phyloP scores from a whole-genome alignment of 2,797 vertebrate species.

The Scarus forsteni region DNA sequence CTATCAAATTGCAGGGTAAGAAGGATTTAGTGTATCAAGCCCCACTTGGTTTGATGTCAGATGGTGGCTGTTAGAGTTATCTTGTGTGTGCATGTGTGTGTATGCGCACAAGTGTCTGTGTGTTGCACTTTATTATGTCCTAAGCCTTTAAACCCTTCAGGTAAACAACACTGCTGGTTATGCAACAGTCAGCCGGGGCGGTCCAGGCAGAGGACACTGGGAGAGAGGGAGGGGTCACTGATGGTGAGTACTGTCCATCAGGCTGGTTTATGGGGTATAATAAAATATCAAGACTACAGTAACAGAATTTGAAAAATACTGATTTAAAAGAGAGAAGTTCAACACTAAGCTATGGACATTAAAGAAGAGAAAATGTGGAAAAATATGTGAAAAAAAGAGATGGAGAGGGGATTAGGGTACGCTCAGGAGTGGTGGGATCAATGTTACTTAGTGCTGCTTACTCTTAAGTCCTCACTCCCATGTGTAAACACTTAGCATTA shows the following conservation, averaged over 20 bases:
- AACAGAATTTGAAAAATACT: neutral
- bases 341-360: neutral
- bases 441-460: conserved; percentile 37
- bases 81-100: conserved; percentile 24
- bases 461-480: conserved; percentile 15
- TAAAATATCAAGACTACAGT: neutral
- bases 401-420: neutral
- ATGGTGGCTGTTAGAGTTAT: conserved; percentile 48
- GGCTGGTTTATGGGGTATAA: neutral
- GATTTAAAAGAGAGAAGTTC: neutral
- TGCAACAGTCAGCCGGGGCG: conserved; percentile 48
- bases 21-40: conserved; percentile 65
- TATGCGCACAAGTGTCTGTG: conserved; percentile 11
- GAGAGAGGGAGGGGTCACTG: neutral
- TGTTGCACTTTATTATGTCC: conserved; percentile 57
- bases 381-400: neutral
- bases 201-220: neutral
- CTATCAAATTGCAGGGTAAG: conserved; percentile 63
- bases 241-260: neutral
- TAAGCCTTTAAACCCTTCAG: conserved; percentile 69
- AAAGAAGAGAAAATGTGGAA: too few species aligned
- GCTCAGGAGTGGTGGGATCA: conserved; percentile 32
- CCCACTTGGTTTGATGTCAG: conserved; percentile 62
- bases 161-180: conserved; percentile 65
- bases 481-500: conserved; percentile 19